These are phyloP conservation scores for Callitettix versicolor DNA, from an alignment of 1,140 invertebrate species.

Conservation along the genomic window DNA sequence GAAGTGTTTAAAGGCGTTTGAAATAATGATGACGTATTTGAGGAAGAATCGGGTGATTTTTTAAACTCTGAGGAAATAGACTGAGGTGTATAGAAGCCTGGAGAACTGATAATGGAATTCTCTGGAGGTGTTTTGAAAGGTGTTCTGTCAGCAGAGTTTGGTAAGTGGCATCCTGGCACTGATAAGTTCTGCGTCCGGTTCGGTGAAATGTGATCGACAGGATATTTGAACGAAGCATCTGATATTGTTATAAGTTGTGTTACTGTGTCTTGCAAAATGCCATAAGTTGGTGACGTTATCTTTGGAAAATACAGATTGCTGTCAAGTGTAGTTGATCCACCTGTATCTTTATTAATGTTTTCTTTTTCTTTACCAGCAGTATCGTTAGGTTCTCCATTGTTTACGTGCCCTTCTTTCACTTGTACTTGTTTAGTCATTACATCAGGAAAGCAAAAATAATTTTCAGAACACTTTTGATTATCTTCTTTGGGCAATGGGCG, in stretches of 20 bases:
- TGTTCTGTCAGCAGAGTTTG: conserved; percentile 3
- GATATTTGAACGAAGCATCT: not conserved
- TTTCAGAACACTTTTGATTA: not conserved
- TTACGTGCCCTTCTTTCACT: not conserved
- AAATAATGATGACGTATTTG: conserved; percentile 16
- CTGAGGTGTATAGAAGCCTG: conserved; percentile 13
- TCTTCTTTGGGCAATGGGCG: not conserved
- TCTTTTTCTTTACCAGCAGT: too few relatives aligned
- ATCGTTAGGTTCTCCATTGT: not conserved
- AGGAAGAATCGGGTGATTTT: conserved; percentile 13
- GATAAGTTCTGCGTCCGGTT: not conserved
- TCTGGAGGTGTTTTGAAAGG: conserved; percentile 21
- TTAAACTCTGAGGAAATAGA: not conserved
- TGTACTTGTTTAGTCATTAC: not conserved
- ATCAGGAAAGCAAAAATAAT: conserved; percentile 13
- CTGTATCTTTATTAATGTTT: too few relatives aligned
- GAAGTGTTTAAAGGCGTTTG: conserved; percentile 19
- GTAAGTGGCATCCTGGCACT: conserved; percentile 1
- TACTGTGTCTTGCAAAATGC: conserved; percentile 16
- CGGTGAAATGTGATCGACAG: not conserved
- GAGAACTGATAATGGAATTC: conserved; percentile 9
- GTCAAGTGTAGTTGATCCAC: too few relatives aligned
- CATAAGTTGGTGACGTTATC: conserved; percentile 14
- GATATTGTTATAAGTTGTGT: conserved; percentile 18
- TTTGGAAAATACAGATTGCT: not conserved